Conservation (phyloP, 2,113 vertebrate species). For the Panurus biarmicus region DNA sequence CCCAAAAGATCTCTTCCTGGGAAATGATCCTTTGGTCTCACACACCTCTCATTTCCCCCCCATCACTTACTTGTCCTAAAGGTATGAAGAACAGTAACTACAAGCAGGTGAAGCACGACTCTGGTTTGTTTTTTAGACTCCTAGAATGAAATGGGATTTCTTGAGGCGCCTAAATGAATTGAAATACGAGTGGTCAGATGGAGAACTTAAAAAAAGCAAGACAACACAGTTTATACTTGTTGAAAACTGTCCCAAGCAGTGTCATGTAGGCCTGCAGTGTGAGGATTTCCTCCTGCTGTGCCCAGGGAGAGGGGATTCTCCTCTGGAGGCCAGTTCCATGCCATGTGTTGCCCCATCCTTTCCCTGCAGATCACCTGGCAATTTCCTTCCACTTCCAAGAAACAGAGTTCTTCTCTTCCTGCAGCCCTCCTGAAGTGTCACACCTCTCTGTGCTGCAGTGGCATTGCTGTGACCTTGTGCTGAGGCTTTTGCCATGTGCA, state of each 20-base stretch:
- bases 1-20: background rate
- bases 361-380: background rate
- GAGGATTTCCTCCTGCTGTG: background rate
- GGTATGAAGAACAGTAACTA: background rate
- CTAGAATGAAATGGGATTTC: background rate
- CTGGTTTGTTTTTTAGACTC: background rate
- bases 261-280: background rate
- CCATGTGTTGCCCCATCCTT: rapidly evolving
- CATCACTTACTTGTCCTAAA: background rate
- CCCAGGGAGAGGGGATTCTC: background rate
- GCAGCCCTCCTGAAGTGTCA: background rate
- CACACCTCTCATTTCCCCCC: background rate
- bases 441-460: background rate
- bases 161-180: background rate
- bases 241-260: background rate
- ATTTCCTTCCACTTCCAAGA: background rate
- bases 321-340: background rate
- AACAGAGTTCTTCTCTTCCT: background rate
- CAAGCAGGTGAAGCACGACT: background rate
- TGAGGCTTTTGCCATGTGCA: background rate
- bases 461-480: background rate
- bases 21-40: background rate
- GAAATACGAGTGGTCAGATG: background rate
- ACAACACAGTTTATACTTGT: background rate
- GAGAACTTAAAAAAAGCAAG: background rate